A percentile compares a stretch with the other conserved stretches of the same genome.
Conservation (phyloP, 2,797 vertebrate genomes). For the Poecilia velifera region DNA sequence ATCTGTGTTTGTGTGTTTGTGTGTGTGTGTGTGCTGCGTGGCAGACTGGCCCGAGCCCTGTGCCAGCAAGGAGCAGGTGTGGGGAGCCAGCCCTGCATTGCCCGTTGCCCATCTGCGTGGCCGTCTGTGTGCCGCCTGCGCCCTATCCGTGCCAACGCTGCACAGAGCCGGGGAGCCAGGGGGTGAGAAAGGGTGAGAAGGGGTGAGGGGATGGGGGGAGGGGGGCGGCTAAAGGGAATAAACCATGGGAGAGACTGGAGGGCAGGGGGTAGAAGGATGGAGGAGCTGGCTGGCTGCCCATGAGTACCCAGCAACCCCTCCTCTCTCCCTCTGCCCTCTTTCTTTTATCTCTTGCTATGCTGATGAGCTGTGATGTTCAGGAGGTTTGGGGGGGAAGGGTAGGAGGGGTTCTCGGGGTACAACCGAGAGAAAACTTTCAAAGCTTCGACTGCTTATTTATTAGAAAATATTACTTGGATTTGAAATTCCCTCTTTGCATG, state of each 20-base stretch:
- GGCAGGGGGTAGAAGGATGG: slow-evolving; percentile 69
- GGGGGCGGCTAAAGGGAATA: slow-evolving; percentile 69
- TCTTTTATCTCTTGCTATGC: slow-evolving; percentile 79
- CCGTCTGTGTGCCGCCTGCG: slow-evolving; percentile 86
- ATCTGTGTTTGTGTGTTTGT: slow-evolving; percentile 60
- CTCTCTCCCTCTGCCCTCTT: slow-evolving; percentile 52
- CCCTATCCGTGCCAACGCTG: slow-evolving; percentile 81
- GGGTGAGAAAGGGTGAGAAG: slow-evolving; percentile 52
- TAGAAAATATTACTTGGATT: slow-evolving; percentile 2
- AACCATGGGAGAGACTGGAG: slow-evolving; percentile 75
- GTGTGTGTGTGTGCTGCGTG: slow-evolving; percentile 44
- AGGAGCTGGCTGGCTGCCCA: slow-evolving; percentile 74
- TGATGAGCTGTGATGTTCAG: slow-evolving; percentile 77
- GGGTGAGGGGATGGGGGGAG: slow-evolving; percentile 49
- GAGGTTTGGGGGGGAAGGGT: slow-evolving; percentile 41
- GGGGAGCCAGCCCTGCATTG: slow-evolving; percentile 81
- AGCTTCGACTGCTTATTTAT: neutral
- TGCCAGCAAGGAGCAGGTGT: slow-evolving; percentile 87
- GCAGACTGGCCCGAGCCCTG: slow-evolving; percentile 61
- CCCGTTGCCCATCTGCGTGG: slow-evolving; percentile 86
- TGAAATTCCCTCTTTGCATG: neutral
- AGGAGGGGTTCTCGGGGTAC: slow-evolving; percentile 16
- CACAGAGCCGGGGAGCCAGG: slow-evolving; percentile 64
- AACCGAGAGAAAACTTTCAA: neutral
- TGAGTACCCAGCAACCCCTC: slow-evolving; percentile 28